Evolutionary conservation across 2,797 vertebrate genomes (phyloP).

Genomic region (Coreius guichenoti): DNA sequence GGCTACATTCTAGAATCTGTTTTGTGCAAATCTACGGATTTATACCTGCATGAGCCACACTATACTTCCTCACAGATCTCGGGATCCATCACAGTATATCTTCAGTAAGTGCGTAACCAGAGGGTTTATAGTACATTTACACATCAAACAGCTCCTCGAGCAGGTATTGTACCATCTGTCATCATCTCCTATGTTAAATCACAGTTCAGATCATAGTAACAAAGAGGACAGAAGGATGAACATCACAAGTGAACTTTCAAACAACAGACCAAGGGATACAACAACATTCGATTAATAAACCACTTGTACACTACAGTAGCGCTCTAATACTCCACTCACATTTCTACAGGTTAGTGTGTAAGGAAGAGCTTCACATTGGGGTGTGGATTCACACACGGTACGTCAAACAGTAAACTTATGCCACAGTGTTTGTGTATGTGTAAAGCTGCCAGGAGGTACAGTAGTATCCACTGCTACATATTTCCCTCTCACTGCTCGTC

Average conservation of each 20-base stretch:
- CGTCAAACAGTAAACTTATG: constrained; percentile 43
- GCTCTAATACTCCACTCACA: constrained; percentile 20
- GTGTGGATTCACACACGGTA: constrained; percentile 50
- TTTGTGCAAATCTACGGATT: constrained; percentile 55
- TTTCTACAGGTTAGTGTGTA: constrained; percentile 50
- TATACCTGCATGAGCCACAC: constrained; percentile 30
- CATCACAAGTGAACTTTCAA: constrained; percentile 27
- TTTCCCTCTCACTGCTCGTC: constrained; percentile 80
- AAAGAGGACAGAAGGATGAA: constrained; percentile 23
- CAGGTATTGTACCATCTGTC: background rate
- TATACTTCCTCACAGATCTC: constrained; percentile 40
- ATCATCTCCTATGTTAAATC: constrained; percentile 10
- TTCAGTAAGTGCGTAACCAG: constrained; percentile 39
- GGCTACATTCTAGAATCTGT: constrained; percentile 41
- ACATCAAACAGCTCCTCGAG: background rate
- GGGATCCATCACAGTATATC: constrained; percentile 58
- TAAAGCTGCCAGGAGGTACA: constrained; percentile 53
- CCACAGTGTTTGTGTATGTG: constrained; percentile 41
- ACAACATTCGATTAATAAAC: constrained; percentile 27
- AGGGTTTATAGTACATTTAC: constrained; percentile 34
- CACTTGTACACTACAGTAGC: constrained; percentile 37
- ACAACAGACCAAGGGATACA: constrained; percentile 36
- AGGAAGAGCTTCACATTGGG: constrained; percentile 57
- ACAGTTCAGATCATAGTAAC: constrained; percentile 27
- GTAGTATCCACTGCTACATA: constrained; percentile 27